Conservation (phyloP, 2,888 invertebrate species). For the Lordiphosa andalusiaca region DNA sequence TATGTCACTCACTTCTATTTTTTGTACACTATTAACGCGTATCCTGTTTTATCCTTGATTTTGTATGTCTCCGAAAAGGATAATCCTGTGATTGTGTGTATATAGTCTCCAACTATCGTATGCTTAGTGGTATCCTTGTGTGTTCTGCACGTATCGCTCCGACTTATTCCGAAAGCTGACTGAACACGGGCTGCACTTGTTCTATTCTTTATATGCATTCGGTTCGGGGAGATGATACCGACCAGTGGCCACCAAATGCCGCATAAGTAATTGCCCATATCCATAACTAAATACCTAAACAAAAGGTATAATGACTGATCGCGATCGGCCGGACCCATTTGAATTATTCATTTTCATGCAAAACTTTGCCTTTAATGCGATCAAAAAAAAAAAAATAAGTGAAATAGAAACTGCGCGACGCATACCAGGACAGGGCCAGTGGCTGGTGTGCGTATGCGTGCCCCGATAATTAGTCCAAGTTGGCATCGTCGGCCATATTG, state of each 20-base stretch:
- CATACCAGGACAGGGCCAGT: constrained; percentile 34
- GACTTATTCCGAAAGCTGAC: constrained; percentile 57
- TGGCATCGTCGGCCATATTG: constrained; percentile 30
- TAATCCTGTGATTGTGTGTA: constrained; percentile 3
- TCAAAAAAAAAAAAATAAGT: constrained; percentile 19
- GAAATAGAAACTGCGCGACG: constrained; percentile 50
- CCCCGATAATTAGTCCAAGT: constrained; percentile 58
- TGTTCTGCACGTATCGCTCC: constrained; percentile 38
- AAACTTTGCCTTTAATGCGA: constrained; percentile 22
- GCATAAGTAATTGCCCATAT: constrained; percentile 58
- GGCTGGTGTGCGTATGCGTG: constrained; percentile 7
- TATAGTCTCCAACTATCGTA: background rate
- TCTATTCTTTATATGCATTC: constrained; percentile 55
- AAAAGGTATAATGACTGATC: constrained; percentile 32
- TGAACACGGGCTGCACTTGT: constrained; percentile 52
- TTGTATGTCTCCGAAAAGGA: constrained; percentile 16
- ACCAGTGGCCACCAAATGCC: constrained; percentile 19
- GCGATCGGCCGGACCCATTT: constrained; percentile 18
- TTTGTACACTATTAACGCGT: background rate
- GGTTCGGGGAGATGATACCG: constrained; percentile 13
- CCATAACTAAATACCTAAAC: constrained; percentile 40
- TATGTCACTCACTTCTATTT: background rate
- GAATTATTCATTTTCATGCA: constrained; percentile 65
- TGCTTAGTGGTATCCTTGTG: constrained; percentile 21
- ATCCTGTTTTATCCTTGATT: background rate